phyloP scores from a whole-genome alignment of 2,113 vertebrate species.

The Microtus pennsylvanicus region DNA sequence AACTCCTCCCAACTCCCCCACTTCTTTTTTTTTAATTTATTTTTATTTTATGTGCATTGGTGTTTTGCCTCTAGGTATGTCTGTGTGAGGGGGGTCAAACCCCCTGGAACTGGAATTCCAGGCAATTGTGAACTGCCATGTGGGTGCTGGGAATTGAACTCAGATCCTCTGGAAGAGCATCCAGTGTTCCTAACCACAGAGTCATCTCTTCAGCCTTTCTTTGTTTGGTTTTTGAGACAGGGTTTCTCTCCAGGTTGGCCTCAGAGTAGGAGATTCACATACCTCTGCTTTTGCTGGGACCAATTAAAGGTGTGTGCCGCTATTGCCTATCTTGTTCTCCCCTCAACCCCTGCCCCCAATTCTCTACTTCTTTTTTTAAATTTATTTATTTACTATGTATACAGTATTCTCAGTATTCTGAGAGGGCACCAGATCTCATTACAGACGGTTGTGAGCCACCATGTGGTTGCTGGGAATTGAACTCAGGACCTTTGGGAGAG shows the following conservation, averaged over 20 bases:
- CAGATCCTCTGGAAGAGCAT: background rate
- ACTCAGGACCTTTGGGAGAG: no score
- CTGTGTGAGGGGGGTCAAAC: background rate
- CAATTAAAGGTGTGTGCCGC: rapidly evolving
- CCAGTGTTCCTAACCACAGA: background rate
- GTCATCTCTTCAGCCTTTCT: no score
- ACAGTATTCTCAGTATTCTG: no score
- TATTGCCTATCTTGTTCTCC: no score
- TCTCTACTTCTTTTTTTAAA: background rate
- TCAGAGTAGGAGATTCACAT: background rate
- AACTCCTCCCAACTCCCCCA: background rate
- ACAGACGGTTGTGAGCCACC: no score
- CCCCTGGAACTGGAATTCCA: background rate
- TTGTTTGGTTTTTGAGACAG: no score
- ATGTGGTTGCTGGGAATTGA: no score
- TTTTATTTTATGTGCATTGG: background rate
- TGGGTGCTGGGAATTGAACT: background rate
- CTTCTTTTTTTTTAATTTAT: background rate
- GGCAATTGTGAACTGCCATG: background rate
- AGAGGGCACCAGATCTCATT: no score
- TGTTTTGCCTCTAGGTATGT: background rate
- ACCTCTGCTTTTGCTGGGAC: background rate
- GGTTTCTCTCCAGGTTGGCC: background rate
- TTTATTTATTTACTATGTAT: no score
- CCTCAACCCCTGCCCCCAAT: background rate